Percentiles rank a stretch among this genome's conserved stretches.
Conservation (phyloP, 1,140 invertebrate species). For the Pseudomyrmex pallidus region DNA sequence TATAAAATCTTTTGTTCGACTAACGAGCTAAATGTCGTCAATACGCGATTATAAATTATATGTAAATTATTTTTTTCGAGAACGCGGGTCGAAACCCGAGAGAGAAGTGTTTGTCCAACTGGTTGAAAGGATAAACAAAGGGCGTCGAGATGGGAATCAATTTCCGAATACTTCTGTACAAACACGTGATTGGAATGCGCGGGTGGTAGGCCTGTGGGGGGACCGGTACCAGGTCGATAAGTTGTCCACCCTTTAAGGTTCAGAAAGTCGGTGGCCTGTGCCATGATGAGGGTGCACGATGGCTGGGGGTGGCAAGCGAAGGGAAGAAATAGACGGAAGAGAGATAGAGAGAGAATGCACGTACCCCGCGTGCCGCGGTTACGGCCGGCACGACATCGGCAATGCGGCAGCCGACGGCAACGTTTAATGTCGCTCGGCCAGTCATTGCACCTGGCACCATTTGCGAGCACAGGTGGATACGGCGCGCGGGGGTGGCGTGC, state of each 20-base stretch:
- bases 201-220: constrained; percentile 66
- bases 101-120: neutral
- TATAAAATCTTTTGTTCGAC: too few relatives aligned
- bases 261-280: constrained; percentile 68
- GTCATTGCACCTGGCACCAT: constrained; percentile 70
- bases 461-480: constrained; percentile 38
- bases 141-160: neutral
- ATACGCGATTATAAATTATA: neutral
- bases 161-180: constrained; percentile 40
- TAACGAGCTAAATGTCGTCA: neutral
- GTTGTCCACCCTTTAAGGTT: constrained; percentile 70
- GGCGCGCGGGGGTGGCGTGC: neutral
- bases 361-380: constrained; percentile 72
- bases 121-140: neutral
- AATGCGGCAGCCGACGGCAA: constrained; percentile 76
- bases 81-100: neutral
- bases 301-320: constrained; percentile 1
- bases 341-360: constrained; percentile 35
- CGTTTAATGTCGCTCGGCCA: constrained; percentile 66
- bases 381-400: constrained; percentile 80
- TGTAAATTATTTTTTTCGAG: neutral
- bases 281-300: constrained; percentile 59
- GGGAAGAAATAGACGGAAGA: neutral
- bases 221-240: constrained; percentile 73
- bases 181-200: constrained; percentile 37